Conservation (phyloP, 2,888 invertebrate species). For the Cerceris rybyensis region DNA sequence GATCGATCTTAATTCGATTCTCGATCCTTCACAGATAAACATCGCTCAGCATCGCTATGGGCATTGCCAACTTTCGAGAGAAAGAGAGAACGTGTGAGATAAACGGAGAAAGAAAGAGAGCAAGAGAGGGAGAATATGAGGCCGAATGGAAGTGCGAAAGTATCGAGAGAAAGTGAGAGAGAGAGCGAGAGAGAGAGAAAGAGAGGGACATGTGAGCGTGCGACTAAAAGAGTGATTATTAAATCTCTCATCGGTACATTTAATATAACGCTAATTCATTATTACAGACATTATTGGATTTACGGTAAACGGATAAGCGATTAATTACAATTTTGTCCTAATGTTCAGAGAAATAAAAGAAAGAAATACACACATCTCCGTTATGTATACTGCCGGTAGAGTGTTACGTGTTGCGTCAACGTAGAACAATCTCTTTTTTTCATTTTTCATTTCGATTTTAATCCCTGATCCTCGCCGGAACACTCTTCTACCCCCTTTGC, state of each 20-base stretch:
- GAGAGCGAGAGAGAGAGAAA: conserved; percentile 21
- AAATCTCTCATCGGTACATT: conserved; percentile 76
- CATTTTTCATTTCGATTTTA: neutral
- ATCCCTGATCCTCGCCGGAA: too few species aligned
- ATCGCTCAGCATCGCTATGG: conserved; percentile 17
- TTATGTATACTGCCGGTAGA: conserved; percentile 38
- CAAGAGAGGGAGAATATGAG: conserved; percentile 6
- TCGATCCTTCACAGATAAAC: conserved; percentile 1
- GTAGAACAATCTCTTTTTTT: conserved; percentile 3
- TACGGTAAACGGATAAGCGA: conserved; percentile 73
- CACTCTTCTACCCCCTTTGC: too few species aligned
- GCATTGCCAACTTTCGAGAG: conserved; percentile 1
- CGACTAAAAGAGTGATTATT: conserved; percentile 59
- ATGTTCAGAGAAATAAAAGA: conserved; percentile 77
- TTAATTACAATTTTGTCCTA: conserved; percentile 78
- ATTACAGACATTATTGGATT: conserved; percentile 76
- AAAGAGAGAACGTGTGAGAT: too few species aligned
- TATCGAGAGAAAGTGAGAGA: conserved; percentile 11
- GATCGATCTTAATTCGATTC: conserved; percentile 1
- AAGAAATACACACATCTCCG: conserved; percentile 66
- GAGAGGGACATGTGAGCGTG: conserved; percentile 21
- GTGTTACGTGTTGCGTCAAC: neutral
- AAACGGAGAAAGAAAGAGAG: conserved; percentile 12
- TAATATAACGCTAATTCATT: conserved; percentile 77
- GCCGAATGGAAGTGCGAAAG: conserved; percentile 9